Evolutionary conservation across 2,797 vertebrate species (phyloP).

Genomic region (Pseudomugil tenellus): DNA sequence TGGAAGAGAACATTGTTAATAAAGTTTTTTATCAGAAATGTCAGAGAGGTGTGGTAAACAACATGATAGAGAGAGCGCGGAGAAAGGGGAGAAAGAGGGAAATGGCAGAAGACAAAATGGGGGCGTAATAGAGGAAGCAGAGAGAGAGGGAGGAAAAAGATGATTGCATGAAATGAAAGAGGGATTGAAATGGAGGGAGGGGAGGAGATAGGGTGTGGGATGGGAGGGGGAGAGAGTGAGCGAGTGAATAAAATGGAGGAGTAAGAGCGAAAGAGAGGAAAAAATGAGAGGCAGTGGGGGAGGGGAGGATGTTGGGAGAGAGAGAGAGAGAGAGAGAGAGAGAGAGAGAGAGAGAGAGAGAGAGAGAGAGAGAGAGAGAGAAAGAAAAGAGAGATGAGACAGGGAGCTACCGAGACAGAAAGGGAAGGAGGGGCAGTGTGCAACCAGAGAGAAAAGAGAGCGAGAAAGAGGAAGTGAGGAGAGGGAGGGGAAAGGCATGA

Average conservation of each 20-base stretch:
- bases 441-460: conserved; percentile 35
- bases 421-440: conserved; percentile 33
- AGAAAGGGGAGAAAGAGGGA: conserved; percentile 63
- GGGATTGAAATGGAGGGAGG: conserved; percentile 70
- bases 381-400: conserved; percentile 20
- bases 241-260: conserved; percentile 62
- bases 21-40: conserved; percentile 72
- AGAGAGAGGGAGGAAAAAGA: conserved; percentile 72
- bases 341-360: too few relatives aligned
- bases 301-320: conserved; percentile 68
- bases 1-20: conserved; percentile 21
- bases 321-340: conserved; percentile 25
- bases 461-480: conserved; percentile 40
- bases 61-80: conserved; percentile 78
- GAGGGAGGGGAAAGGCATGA: conserved; percentile 58
- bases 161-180: conserved; percentile 81
- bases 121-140: conserved; percentile 75
- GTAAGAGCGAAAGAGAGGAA: conserved; percentile 55
- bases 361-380: too few relatives aligned
- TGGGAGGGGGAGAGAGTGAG: conserved; percentile 62
- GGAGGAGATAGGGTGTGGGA: conserved; percentile 70
- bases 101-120: conserved; percentile 79
- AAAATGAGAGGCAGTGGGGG: conserved; percentile 72
- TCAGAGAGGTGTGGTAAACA: conserved; percentile 61
- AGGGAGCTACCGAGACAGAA: conserved; percentile 30